phyloP scores from a whole-genome alignment of 2,113 vertebrate species.

The Corvus moneduloides region DNA sequence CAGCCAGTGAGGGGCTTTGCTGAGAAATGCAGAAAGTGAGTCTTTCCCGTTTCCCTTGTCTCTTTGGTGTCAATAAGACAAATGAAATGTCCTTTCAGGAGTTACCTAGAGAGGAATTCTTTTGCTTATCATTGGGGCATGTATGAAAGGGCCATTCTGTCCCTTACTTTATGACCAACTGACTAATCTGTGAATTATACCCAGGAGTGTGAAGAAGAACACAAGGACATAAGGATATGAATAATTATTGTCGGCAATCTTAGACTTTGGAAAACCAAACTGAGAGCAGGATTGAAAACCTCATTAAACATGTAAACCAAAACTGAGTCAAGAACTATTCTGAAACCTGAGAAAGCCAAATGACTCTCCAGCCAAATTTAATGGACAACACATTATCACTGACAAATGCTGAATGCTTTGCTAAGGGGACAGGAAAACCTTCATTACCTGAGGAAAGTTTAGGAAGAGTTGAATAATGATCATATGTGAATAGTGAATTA shows the following conservation, averaged over 20 bases:
- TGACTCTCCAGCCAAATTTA: not conserved
- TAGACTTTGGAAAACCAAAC: not conserved
- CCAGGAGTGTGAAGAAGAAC: not conserved
- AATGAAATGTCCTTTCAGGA: not conserved
- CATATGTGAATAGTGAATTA: not conserved
- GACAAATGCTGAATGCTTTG: not conserved
- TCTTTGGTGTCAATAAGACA: not conserved
- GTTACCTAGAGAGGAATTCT: not conserved
- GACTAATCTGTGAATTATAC: not conserved
- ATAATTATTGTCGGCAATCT: not conserved
- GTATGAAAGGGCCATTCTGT: not conserved
- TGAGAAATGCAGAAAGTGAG: not conserved
- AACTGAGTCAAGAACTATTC: not conserved
- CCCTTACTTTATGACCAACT: not conserved
- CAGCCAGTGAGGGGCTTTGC: not conserved
- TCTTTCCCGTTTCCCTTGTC: not conserved
- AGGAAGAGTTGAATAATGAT: not conserved
- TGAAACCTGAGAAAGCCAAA: not conserved
- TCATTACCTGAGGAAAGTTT: not conserved
- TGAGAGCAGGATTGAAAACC: not conserved
- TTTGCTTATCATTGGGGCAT: not conserved
- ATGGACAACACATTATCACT: not conserved
- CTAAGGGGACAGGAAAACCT: not conserved
- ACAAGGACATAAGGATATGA: not conserved
- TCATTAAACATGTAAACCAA: not conserved